Evolutionary conservation across 2,113 vertebrate genomes (phyloP).

Genomic region (Girardinichthys multiradiatus): DNA sequence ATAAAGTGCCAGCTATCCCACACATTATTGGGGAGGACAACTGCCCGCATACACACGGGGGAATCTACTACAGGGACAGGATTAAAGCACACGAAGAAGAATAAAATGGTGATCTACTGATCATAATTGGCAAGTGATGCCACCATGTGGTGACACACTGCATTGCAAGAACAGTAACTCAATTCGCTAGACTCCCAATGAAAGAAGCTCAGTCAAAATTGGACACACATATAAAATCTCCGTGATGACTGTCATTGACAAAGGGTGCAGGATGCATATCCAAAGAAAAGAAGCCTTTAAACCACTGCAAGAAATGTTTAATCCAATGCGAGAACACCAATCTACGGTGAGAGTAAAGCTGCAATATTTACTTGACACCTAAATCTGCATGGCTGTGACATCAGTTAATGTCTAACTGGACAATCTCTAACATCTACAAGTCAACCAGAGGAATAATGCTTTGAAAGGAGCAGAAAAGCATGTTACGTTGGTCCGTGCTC

Average conservation of each 20-base stretch:
- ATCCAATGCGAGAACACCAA: not conserved
- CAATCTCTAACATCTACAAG: conserved; percentile 11
- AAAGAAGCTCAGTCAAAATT: not conserved
- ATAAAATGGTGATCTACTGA: too few species aligned
- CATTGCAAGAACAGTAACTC: too few species aligned
- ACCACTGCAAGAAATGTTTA: not conserved
- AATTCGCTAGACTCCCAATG: not conserved
- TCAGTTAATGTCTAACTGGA: conserved; percentile 12
- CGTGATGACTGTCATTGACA: not conserved
- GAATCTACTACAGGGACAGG: too few species aligned
- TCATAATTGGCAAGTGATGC: too few species aligned
- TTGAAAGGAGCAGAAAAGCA: conserved; percentile 40
- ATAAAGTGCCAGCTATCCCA: too few species aligned
- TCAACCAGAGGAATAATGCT: conserved; percentile 39
- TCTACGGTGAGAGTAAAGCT: not conserved
- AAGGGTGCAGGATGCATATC: not conserved
- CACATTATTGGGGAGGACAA: too few species aligned
- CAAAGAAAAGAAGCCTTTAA: not conserved
- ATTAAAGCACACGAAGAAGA: too few species aligned
- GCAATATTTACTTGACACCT: not conserved
- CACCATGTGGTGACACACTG: too few species aligned
- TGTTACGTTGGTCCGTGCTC: conserved; percentile 45
- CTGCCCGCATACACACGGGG: too few species aligned
- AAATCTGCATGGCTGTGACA: not conserved
- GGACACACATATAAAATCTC: not conserved